These are phyloP conservation scores for Drosophila sproati DNA, from an alignment of 1,140 invertebrate species.

Conservation along the genomic window DNA sequence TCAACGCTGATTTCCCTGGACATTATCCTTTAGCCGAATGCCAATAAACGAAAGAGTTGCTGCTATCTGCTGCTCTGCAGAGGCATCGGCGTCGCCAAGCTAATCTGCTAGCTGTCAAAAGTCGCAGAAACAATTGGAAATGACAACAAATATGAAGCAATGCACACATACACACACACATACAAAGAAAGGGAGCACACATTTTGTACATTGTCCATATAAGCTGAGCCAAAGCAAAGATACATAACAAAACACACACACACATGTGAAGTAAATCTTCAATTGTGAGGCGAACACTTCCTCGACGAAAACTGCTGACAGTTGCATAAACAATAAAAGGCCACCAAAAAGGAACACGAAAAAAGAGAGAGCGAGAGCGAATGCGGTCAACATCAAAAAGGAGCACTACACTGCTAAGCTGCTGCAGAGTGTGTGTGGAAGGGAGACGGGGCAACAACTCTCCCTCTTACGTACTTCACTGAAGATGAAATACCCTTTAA, in stretches of 20 bases:
- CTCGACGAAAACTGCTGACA: conserved; percentile 74
- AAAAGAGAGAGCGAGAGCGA: conserved; percentile 21
- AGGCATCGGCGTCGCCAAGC: conserved; percentile 75
- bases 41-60: conserved; percentile 5
- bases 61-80: conserved; percentile 17
- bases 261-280: conserved; percentile 50
- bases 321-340: conserved; percentile 81
- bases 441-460: neutral
- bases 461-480: too few species aligned
- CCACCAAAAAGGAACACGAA: conserved; percentile 28
- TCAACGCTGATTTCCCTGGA: conserved; percentile 63
- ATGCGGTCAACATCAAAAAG: conserved; percentile 80
- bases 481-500: too few species aligned
- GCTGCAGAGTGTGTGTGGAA: neutral
- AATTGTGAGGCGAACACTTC: conserved; percentile 53
- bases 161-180: conserved; percentile 30
- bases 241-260: conserved; percentile 20
- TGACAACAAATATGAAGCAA: conserved; percentile 79
- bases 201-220: conserved; percentile 34
- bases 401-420: conserved; percentile 32
- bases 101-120: conserved; percentile 79
- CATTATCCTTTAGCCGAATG: conserved; percentile 39
- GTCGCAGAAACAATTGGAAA: conserved; percentile 80
- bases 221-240: conserved; percentile 57
- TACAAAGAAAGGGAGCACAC: conserved; percentile 3